Base-by-base conservation (phyloP, 2,797 vertebrate genomes). In the Parauchenoglanis ngamensis region DNA sequence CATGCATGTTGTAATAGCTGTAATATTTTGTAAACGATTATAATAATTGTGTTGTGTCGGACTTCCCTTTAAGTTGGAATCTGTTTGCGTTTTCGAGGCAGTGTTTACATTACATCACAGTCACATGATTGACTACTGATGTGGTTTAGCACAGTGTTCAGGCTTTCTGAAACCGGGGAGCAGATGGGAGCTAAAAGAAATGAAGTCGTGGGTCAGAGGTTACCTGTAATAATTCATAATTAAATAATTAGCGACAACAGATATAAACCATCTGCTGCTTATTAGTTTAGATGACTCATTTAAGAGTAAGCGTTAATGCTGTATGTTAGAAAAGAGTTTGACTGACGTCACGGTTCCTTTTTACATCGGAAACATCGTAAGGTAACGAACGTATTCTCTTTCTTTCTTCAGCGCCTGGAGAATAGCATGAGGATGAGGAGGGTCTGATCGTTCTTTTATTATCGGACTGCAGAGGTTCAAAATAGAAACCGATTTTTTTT, bases 191-290 rank as follows among this genome's bases (percentile, higher is more conserved):
- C 15, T 63, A 46, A 63, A 81, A 46, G 79, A 44, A 81, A 52
- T 23, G 54, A 63, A n/a, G 57, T 80, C 21, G 12, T 63, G 40
- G 57, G 40, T 40, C 57, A 81, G 23, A 63, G 79, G 79, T 81
- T 28, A 81, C 79, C 40, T 81, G 40, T 63, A 81, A 81, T 81
- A 81, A 61, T 28, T 81, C 35, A 81, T 81, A 46, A 81, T 81
- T 13, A 81, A 81, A 63, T 81, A 46, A 63, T 81, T 81, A 81
- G 79, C 79, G 17, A 46, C 23, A 63, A 46, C 57, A 28, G 63
- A 57, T 70, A 56, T 57, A 56, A 63, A 81, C 79, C 79, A 81
- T 61, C 57, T 81, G 79, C 35, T 63, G 79, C 57, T 21, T 68
- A 35, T 68, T 67, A 7, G 68, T 83, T 68, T 35, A 65, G 61